Percentiles rank a stretch among this genome's conserved stretches.
phyloP scores from a whole-genome alignment of 1,140 invertebrate genomes.

The Berghia stephanieae region DNA sequence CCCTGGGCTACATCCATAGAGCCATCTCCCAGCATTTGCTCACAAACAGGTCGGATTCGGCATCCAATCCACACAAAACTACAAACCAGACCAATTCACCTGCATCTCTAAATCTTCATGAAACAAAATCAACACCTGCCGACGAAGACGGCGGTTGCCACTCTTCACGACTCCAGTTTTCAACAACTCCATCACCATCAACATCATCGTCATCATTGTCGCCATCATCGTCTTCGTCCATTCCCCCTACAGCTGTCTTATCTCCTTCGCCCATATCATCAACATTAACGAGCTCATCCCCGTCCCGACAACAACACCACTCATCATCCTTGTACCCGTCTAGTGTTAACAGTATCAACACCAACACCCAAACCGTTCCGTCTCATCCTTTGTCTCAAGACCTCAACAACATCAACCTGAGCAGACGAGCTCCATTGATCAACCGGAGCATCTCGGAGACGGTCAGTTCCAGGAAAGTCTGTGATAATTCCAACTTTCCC shows the following conservation, averaged over 20 bases:
- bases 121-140: neutral
- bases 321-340: neutral
- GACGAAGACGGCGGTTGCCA: slow-evolving; percentile 5
- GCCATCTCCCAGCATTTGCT: slow-evolving; percentile 59
- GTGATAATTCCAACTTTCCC: too few species aligned
- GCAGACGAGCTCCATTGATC: neutral
- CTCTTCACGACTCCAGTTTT: neutral
- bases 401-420: neutral
- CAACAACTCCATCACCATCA: neutral
- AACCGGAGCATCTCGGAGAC: neutral
- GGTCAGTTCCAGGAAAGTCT: too few species aligned
- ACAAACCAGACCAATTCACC: neutral
- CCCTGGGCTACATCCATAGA: slow-evolving; percentile 57
- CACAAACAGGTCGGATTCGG: slow-evolving; percentile 42
- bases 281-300: too few species aligned
- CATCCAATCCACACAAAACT: neutral
- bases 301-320: too few species aligned
- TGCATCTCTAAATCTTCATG: neutral
- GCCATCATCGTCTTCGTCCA: neutral
- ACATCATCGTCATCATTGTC: neutral
- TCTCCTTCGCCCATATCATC: neutral
- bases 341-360: neutral
- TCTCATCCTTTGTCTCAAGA: slow-evolving; percentile 1
- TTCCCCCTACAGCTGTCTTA: neutral
- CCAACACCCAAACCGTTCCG: neutral